phyloP scores from a whole-genome alignment of 2,888 invertebrate species.

The Coremacera marginata region DNA sequence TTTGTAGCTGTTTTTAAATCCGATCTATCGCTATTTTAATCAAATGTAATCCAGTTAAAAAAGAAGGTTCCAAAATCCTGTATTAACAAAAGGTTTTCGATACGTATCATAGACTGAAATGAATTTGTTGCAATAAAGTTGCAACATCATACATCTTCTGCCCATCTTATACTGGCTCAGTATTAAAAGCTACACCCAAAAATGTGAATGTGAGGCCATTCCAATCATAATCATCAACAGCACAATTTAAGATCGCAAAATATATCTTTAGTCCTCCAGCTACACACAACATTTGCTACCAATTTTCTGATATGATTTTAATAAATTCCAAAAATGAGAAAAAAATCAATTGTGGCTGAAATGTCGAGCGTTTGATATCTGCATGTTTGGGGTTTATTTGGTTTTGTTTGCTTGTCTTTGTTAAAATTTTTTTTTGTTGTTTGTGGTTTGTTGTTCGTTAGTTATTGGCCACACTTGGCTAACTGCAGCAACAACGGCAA shows the following conservation, averaged over 20 bases:
- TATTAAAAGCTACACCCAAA: too few species aligned
- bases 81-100: too few species aligned
- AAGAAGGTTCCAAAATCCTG: too few species aligned
- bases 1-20: too few species aligned
- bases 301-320: slow-evolving; percentile 15
- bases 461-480: neutral
- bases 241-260: neutral
- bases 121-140: too few species aligned
- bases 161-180: too few species aligned
- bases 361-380: slow-evolving; percentile 16
- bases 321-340: neutral
- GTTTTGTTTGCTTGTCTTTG: neutral
- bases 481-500: neutral
- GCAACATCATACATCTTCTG: too few species aligned
- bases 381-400: neutral
- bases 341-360: neutral
- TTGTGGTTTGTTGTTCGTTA: neutral
- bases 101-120: too few species aligned
- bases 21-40: too few species aligned
- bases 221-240: too few species aligned
- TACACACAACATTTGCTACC: slow-evolving; percentile 29
- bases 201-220: too few species aligned
- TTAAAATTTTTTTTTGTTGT: neutral
- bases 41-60: too few species aligned
- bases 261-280: neutral